Evolutionary conservation across 2,888 invertebrate species (phyloP), one percentile per base, ranked within the genome.

Genomic region (Leptinotarsa haldemani): DNA sequence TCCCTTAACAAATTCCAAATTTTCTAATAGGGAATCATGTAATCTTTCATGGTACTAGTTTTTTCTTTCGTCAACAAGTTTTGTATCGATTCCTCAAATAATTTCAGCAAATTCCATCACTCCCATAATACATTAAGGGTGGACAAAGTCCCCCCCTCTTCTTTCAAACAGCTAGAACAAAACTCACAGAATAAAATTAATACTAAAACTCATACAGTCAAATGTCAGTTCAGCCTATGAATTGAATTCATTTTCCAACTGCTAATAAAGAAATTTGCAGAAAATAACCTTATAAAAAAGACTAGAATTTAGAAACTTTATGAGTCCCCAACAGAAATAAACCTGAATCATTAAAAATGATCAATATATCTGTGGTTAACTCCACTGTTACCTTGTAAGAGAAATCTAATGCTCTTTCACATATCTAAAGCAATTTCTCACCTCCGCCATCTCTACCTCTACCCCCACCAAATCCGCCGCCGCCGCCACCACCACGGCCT

Each of bases 371-470:
- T 40, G 9, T 40, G 40, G 12, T 12, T 3, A 40, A 40, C 40
- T 40, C 9, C 30, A 30, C 30, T 2, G 40, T 40, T 25, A 58
- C 13, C 25, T 58, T 16, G 40, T 56, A 30, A 30, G 30, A 61
- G 40, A 61, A 15, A n/a, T 40, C 40, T 61, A 5, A 61, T 61
- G 40, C n/a, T 16, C 7, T 16, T 16, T 18, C 16, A 7, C 40
- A 56, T 56, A 56, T 61, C 16, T 61, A 20, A 22, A 48, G 22
- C 53, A 73, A 68, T 56, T 52, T 18, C 74, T 92, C 92, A 69
- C 93, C 90, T 70, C 92, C 92, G 18, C 92, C 89, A 3, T 90
- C 90, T 16, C 91, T 90, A 20, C 91, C 90, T 1, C 90, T 61
- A 3, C 89, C 88, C 2, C 89, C 88, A 1, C 90, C 89, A 12